Evolutionary conservation across 2,888 invertebrate species (phyloP), one percentile per base, ranked within the genome.

Genomic region (Lacanobia wlatinum): DNA sequence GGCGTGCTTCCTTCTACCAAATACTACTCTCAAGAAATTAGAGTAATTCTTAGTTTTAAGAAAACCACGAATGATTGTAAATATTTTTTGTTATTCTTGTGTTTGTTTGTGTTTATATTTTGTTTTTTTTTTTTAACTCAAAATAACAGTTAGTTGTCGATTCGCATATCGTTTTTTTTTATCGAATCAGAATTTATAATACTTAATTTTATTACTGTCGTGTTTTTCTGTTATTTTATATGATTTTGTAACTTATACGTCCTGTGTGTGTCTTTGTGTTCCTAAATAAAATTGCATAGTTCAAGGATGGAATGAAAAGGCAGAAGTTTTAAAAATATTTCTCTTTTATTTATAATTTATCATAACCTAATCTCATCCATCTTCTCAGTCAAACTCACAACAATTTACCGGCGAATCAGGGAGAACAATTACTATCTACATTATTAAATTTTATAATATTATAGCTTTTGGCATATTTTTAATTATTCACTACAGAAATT

Each of bases 311-410:
- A 83, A 91, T 87, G 82, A 92, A 92, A 92, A 82, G 73, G 75
- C 78, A 86, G 59, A 68, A 53, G 75, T 82, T 91, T 91, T 92
- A 95, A 95, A 95, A 95, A 95, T 95, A 95, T 94, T 90, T 92
- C 93, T 94, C 93, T 94, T 95, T 95, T 94, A 95, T 95, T 95
- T 91, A 94, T 94, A 94, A 94, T 94, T 94, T 94, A 94, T 93
- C 90, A 87, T 95, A 88, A 92, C 90, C 93, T 93, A 94, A 92
- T 91, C 90, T 93, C 94, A 93, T 94, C 90, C 94, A 89, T 91
- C 91, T 61, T 73, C 71, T 92, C 94, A 92, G 91, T 92, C 93
- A 91, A 90, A 90, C 92, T 90, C 91, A 91, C 92, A 91, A 90
- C 89, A 88, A 90, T 87, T 82, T 88, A 88, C 89, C 92, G 89